phyloP scores from a whole-genome alignment of 37 sponge, comb jelly and placozoan genomes.

The Dysidea cf. avara region DNA sequence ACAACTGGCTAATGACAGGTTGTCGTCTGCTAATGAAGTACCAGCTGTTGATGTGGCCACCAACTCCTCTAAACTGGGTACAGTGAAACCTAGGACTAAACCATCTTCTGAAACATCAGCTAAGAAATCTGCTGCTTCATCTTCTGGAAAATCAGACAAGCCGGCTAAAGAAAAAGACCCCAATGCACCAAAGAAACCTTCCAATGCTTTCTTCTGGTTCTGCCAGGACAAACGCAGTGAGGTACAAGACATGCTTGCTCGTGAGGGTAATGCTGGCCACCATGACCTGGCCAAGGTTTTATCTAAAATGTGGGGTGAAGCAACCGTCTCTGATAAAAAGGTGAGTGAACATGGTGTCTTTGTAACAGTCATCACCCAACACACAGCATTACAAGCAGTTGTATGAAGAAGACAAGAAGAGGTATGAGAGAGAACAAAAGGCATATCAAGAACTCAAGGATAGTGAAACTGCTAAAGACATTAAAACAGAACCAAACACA shows the following conservation, averaged over 20 bases:
- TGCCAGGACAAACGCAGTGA: constrained; percentile 65
- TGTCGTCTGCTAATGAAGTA: neutral
- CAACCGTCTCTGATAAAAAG: constrained; percentile 60
- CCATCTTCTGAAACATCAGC: constrained; percentile 1
- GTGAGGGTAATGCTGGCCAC: constrained; percentile 53
- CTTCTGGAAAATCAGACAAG: constrained; percentile 10
- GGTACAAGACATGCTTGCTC: constrained; percentile 50
- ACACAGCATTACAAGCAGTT: constrained; percentile 52
- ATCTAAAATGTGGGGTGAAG: constrained; percentile 67
- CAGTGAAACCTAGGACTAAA: neutral
- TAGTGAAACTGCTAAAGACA: too few species aligned
- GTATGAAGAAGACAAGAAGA: constrained; percentile 63
- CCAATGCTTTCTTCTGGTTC: constrained; percentile 84
- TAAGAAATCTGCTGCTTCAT: neutral
- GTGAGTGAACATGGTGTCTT: constrained; percentile 12
- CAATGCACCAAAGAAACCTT: constrained; percentile 72
- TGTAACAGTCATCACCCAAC: neutral
- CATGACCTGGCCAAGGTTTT: constrained; percentile 80
- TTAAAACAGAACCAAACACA: neutral
- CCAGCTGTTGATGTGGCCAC: neutral
- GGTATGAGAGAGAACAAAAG: constrained; percentile 71
- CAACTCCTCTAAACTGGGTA: neutral
- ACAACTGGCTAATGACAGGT: too few species aligned
- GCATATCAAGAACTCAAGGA: constrained; percentile 14
- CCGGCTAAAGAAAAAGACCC: constrained; percentile 38